Percentiles rank a stretch among this genome's conserved stretches.
phyloP scores from a whole-genome alignment of 2,888 invertebrate genomes.

The Drosophila suboccidentalis region DNA sequence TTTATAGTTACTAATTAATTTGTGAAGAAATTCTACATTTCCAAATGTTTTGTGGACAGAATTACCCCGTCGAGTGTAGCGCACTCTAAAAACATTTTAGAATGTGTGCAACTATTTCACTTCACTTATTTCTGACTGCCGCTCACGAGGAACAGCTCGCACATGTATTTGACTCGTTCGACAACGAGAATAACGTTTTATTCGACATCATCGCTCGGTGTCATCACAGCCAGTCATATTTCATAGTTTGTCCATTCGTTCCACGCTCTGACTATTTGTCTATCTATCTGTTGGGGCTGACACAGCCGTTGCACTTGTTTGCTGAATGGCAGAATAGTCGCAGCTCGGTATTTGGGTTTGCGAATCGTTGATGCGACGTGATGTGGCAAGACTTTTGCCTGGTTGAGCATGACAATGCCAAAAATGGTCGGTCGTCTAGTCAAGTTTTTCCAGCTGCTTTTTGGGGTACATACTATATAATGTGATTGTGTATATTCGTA shows the following conservation, averaged over 20 bases:
- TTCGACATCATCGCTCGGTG: constrained; percentile 52
- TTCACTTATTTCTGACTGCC: constrained; percentile 18
- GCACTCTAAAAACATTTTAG: constrained; percentile 15
- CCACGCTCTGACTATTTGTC: constrained; percentile 28
- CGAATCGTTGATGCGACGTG: constrained; percentile 74
- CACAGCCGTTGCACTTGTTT: constrained; percentile 17
- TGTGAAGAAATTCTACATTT: background rate
- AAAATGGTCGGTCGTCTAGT: constrained; percentile 50
- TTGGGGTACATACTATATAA: background rate
- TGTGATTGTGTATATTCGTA: constrained; percentile 5
- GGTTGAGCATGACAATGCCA: constrained; percentile 71
- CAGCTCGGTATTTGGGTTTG: constrained; percentile 56
- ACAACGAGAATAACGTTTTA: constrained; percentile 29
- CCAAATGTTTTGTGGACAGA: background rate
- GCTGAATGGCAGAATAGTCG: constrained; percentile 20
- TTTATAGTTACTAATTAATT: background rate
- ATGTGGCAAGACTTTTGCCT: constrained; percentile 63
- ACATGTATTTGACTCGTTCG: constrained; percentile 14
- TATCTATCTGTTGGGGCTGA: constrained; percentile 7
- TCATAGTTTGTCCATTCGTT: constrained; percentile 62
- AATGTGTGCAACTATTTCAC: constrained; percentile 50
- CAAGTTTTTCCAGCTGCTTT: constrained; percentile 20
- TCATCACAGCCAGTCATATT: constrained; percentile 67
- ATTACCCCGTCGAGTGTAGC: background rate
- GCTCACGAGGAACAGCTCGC: constrained; percentile 12